Base-by-base conservation (phyloP, 2,888 invertebrate genomes). In the Acleris sparsana region DNA sequence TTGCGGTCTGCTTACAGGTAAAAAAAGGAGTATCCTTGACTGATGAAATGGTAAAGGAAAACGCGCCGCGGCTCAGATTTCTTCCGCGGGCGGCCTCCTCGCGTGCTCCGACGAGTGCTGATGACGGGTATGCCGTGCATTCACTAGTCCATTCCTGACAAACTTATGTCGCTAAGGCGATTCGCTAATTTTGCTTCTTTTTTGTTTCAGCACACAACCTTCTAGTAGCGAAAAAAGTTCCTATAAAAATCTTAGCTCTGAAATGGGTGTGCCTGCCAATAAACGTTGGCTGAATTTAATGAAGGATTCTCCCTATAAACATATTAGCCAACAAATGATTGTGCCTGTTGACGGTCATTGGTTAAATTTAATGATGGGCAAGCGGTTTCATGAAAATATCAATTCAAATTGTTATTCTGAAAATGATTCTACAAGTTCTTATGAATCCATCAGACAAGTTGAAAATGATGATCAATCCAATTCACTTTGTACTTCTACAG, bases 321-420 rank as follows among this genome's bases (percentile, higher is more conserved):
- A 78, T 74, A 79, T 85, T 70, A 83, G 79, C 75, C 88, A 89
- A 72, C 80, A 84, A 67, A 93, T 93, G 93, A 93, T 93, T 66
- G 93, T 94, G 39, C 93, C 93, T 3, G 88, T 93, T 4, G 94
- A 94, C 75, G 87, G 91, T 22, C 93, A 93, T 79, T 94, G 94
- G 94, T 80, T 93, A 66, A 94, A 93, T 72, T 80, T 94, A 48
- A 94, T 95, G 94, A 94, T 93, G 93, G 94, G 94, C 58, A 93
- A 93, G 71, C 88, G 93, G 53, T 95, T 94, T 83, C 92, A 93
- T 69, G 90, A 92, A 75, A 92, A 89, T 74, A 84, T 91, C 59
- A 90, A 87, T 71, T 92, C 88, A 2, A 92, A 92, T 70, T 90
- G 89, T 2, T 90, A 92, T 75, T 92, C 92, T 11, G 93, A 93